Percentiles rank a stretch among this genome's conserved stretches.
Conservation (phyloP, 2,113 vertebrate species). For the Empidonax alnorum region DNA sequence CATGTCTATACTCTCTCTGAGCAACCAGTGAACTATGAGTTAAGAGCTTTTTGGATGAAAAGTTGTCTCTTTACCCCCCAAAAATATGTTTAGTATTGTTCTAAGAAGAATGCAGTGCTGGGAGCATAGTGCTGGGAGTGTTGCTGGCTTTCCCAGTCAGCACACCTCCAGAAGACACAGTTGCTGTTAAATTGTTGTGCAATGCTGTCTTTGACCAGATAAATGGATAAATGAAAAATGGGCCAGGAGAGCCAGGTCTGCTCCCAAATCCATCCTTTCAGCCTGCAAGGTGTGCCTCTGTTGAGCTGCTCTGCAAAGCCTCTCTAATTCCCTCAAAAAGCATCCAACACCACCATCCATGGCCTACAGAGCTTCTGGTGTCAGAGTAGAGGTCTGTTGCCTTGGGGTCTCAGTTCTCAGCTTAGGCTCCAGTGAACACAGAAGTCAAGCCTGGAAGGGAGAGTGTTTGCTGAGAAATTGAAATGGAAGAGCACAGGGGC, state of each 20-base stretch:
- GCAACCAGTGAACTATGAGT: background rate
- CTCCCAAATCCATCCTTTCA: background rate
- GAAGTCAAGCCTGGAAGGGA: background rate
- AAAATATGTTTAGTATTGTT: background rate
- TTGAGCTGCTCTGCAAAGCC: background rate
- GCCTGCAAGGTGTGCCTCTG: accelerated
- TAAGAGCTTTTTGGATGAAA: background rate
- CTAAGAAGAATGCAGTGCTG: background rate
- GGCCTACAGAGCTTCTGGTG: background rate
- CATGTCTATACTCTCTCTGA: background rate
- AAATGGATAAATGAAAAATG: background rate
- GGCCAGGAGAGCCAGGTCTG: background rate
- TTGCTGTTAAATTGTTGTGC: background rate
- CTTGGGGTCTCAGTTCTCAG: background rate
- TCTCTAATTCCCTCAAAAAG: background rate
- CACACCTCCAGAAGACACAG: background rate
- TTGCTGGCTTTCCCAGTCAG: background rate
- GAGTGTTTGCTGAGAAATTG: background rate
- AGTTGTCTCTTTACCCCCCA: background rate
- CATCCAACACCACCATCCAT: accelerated
- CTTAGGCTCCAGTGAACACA: background rate
- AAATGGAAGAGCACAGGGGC: background rate
- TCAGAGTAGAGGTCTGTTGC: background rate
- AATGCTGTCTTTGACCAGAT: background rate
- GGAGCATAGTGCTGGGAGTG: background rate